These are phyloP conservation scores for Bradypus variegatus DNA, from an alignment of 2,797 vertebrate genomes.

Conservation along the genomic window DNA sequence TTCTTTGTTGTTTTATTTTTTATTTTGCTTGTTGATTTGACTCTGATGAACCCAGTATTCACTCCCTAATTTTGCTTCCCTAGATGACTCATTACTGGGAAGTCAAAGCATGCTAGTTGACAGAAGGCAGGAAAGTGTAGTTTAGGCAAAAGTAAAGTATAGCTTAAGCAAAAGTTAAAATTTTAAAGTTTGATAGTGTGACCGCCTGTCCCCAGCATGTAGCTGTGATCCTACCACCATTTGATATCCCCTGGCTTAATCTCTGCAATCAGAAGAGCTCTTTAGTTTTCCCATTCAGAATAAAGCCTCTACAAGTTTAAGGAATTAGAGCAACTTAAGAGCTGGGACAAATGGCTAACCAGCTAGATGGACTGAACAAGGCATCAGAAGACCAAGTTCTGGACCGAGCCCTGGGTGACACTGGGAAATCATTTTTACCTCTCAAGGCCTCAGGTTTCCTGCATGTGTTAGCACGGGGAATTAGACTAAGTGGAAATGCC, in stretches of 20 bases:
- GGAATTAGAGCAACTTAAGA: background rate
- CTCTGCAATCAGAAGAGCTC: background rate
- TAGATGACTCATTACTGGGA: constrained; percentile 25
- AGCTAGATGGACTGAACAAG: background rate
- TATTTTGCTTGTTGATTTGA: background rate
- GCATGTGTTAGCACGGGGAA: background rate
- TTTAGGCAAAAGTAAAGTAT: background rate
- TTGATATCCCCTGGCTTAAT: background rate
- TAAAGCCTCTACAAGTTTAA: background rate
- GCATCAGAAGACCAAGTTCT: background rate
- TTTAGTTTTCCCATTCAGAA: background rate
- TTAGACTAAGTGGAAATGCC: background rate
- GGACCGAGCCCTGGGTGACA: background rate
- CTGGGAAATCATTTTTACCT: background rate
- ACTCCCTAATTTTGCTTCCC: background rate
- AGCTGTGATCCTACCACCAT: background rate
- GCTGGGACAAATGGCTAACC: background rate
- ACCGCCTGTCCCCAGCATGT: background rate
- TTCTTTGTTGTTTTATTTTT: background rate
- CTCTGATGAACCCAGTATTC: background rate
- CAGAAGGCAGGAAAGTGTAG: background rate
- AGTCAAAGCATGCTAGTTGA: constrained; percentile 10
- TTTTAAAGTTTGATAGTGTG: background rate
- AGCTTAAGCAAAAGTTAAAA: background rate
- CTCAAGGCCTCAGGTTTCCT: background rate